These are phyloP conservation scores for Halichondria panicea DNA, from an alignment of 37 sponge, comb jelly and placozoan genomes.

Conservation along the genomic window DNA sequence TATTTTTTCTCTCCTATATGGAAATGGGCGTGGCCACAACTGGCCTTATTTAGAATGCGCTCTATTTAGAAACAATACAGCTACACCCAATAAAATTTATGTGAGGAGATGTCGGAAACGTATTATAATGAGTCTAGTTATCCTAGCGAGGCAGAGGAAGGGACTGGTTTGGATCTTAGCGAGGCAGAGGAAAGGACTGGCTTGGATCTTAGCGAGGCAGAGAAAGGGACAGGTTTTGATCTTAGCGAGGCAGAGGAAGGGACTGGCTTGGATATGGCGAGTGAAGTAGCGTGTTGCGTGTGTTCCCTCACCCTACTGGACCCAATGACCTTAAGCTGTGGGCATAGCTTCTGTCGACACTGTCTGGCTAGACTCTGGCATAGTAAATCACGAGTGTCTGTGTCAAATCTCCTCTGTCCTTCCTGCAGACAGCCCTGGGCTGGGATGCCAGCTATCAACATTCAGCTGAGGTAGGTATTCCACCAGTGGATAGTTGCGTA, in stretches of 20 bases:
- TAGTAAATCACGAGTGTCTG: neutral
- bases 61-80: neutral
- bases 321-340: slow-evolving; percentile 64
- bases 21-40: no score
- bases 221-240: neutral
- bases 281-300: slow-evolving; percentile 39
- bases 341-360: slow-evolving; percentile 79
- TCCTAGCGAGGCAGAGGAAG: slow-evolving; percentile 35
- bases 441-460: slow-evolving; percentile 63
- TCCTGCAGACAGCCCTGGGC: slow-evolving; percentile 65
- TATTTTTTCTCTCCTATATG: no score
- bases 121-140: slow-evolving; percentile 31
- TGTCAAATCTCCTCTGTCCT: slow-evolving; percentile 42
- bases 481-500: neutral
- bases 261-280: neutral
- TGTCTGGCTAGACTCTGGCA: slow-evolving; percentile 68
- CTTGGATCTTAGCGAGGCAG: neutral
- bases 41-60: no score
- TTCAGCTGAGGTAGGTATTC: slow-evolving; percentile 48
- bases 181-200: neutral
- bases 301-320: slow-evolving; percentile 62
- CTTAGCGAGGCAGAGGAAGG: neutral
- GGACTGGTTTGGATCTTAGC: neutral
- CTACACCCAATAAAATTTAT: neutral
- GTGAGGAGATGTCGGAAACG: neutral